Conservation (phyloP, 1,140 invertebrate genomes). For the Anoplolepis gracilipes region DNA sequence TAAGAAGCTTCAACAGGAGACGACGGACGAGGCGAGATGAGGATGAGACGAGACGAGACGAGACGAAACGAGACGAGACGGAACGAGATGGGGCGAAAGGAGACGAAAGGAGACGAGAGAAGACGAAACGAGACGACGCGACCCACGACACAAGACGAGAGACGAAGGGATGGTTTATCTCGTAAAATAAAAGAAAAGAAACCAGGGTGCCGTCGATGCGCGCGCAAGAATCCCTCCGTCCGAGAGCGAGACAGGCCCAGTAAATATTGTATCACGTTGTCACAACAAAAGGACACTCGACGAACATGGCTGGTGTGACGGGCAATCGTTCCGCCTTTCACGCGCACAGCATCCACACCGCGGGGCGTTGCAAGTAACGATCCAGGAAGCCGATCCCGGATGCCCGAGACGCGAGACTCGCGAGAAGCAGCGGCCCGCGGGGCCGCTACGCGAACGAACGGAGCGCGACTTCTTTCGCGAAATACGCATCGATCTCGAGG, state of each 20-base stretch:
- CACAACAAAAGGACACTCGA: conserved; percentile 77
- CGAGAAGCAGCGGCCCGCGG: background rate
- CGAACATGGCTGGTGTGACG: conserved; percentile 75
- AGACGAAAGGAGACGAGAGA: background rate
- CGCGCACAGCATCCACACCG: conserved; percentile 75
- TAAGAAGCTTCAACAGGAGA: conserved; percentile 18
- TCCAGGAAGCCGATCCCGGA: background rate
- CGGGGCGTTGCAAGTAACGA: background rate
- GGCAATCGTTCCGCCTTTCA: conserved; percentile 70
- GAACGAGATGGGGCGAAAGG: background rate
- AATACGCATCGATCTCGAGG: conserved; percentile 75
- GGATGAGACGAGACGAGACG: background rate
- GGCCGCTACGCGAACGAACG: conserved; percentile 67
- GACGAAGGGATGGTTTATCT: background rate
- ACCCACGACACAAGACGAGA: background rate
- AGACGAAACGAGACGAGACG: background rate
- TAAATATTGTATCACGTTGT: conserved; percentile 76
- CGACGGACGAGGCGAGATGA: background rate
- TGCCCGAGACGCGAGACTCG: conserved; percentile 23
- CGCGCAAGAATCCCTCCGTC: conserved; percentile 50
- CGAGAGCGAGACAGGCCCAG: conserved; percentile 48
- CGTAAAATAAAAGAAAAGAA: no score
- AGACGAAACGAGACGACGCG: background rate
- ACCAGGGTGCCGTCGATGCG: background rate
- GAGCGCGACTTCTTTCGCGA: conserved; percentile 64